Conservation (phyloP, 2,797 vertebrate species). For the Chloroceryle amazona region DNA sequence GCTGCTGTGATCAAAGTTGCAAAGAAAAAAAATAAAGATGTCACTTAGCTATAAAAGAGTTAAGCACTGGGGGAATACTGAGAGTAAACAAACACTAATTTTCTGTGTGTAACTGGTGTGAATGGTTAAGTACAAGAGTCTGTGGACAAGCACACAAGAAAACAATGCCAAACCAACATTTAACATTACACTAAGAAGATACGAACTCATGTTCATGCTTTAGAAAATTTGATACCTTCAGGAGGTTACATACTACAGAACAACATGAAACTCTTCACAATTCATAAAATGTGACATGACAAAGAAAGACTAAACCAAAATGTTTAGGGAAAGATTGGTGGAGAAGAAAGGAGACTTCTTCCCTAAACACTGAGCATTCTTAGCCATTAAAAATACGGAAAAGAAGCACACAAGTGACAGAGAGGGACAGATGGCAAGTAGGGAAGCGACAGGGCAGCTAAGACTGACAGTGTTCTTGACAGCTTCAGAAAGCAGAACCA, state of each 20-base stretch:
- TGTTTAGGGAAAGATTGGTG: background rate
- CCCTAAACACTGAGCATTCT: background rate
- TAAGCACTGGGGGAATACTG: background rate
- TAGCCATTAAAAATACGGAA: background rate
- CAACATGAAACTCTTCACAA: background rate
- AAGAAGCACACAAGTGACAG: background rate
- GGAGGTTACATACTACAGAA: background rate
- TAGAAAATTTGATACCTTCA: background rate
- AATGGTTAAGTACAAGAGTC: background rate
- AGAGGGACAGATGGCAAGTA: background rate
- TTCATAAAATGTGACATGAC: background rate
- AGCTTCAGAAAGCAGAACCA: conserved; percentile 12
- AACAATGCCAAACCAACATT: background rate
- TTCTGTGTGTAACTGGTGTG: background rate
- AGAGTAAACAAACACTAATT: background rate
- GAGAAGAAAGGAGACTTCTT: background rate
- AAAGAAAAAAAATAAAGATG: background rate
- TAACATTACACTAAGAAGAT: background rate
- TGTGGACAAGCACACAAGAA: background rate
- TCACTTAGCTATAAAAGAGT: background rate
- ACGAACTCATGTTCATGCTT: background rate
- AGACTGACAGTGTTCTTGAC: background rate
- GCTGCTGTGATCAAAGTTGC: background rate
- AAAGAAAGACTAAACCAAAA: background rate
- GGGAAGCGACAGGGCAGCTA: background rate